These are phyloP conservation scores for Furnarius figulus DNA, from an alignment of 2,113 vertebrate species.

Conservation along the genomic window DNA sequence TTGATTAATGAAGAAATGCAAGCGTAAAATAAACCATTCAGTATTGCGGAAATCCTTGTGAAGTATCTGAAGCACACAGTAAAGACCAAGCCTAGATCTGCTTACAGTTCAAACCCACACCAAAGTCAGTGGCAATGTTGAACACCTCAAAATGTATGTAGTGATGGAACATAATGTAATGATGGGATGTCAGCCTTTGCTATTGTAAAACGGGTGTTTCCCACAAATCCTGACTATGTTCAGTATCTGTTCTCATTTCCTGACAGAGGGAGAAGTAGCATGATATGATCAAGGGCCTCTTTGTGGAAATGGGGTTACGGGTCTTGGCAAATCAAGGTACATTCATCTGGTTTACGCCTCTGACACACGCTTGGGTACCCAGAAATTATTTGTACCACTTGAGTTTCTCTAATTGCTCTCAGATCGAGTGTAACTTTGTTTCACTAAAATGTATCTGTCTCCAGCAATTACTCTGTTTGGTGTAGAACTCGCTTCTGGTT, in stretches of 20 bases:
- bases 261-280: neutral
- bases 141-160: neutral
- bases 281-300: neutral
- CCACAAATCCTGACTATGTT: neutral
- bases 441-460: constrained; percentile 12
- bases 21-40: neutral
- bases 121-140: neutral
- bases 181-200: neutral
- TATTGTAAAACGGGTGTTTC: neutral
- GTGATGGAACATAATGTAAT: neutral
- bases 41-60: neutral
- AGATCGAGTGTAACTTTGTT: constrained; percentile 20
- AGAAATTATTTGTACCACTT: constrained; percentile 47
- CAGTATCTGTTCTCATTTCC: neutral
- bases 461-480: constrained; percentile 16
- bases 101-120: neutral
- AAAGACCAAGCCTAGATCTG: neutral
- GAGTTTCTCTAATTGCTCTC: constrained; percentile 35
- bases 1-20: neutral
- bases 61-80: neutral
- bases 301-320: neutral
- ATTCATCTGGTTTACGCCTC: neutral
- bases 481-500: constrained; percentile 37
- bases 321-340: neutral
- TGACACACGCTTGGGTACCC: neutral